A percentile compares a stretch with the other conserved stretches of the same genome.
phyloP scores from a whole-genome alignment of 1,140 invertebrate genomes.

The Lepidurus couesii region DNA sequence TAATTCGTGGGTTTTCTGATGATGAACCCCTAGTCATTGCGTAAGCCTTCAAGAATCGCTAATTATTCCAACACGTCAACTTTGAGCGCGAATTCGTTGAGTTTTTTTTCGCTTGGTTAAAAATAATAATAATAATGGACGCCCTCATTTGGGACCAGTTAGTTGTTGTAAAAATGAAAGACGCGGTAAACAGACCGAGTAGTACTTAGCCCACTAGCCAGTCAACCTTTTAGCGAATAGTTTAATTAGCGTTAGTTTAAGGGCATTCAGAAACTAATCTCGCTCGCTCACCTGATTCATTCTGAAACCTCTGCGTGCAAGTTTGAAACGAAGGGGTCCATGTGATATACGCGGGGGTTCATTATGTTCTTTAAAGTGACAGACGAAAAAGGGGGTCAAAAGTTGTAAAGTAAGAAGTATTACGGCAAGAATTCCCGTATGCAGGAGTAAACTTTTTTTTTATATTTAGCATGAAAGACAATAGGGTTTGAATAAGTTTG shows the following conservation, averaged over 20 bases:
- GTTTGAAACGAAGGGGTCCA: constrained; percentile 22
- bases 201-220: neutral
- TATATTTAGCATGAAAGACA: neutral
- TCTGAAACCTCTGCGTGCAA: constrained; percentile 29
- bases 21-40: constrained; percentile 89
- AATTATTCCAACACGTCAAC: neutral
- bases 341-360: constrained; percentile 33
- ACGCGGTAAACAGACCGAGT: neutral
- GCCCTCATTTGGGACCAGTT: neutral
- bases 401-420: neutral
- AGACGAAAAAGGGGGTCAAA: constrained; percentile 20
- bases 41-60: constrained; percentile 45
- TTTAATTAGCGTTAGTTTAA: constrained; percentile 35
- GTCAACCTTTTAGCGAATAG: constrained; percentile 13
- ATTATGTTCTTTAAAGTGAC: constrained; percentile 30
- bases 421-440: neutral
- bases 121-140: neutral
- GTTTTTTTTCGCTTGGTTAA: constrained; percentile 28
- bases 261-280: constrained; percentile 31
- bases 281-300: constrained; percentile 6
- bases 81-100: constrained; percentile 20
- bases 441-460: neutral
- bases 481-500: neutral
- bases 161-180: neutral
- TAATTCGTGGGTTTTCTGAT: constrained; percentile 84